Percentiles rank a stretch among this genome's conserved stretches.
Evolutionary conservation across 2,113 vertebrate genomes (phyloP).

Genomic region (Proteles cristata): DNA sequence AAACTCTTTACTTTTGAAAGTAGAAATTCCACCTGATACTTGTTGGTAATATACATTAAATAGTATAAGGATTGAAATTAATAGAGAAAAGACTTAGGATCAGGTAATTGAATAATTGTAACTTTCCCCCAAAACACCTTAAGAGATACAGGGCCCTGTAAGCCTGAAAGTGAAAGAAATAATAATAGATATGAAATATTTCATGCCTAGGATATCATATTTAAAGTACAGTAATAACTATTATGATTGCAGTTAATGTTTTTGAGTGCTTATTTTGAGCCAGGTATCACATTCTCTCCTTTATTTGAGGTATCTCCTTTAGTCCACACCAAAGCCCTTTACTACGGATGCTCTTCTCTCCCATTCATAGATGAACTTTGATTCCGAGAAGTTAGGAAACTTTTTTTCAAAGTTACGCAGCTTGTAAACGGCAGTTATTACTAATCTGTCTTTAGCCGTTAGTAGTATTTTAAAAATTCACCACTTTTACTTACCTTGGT

Average conservation of each 20-base stretch:
- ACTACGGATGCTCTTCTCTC: background rate
- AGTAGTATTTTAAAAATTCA: slow-evolving; percentile 13
- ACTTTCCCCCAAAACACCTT: background rate
- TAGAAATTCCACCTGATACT: background rate
- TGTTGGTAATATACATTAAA: background rate
- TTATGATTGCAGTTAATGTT: background rate
- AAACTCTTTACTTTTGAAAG: slow-evolving; percentile 17
- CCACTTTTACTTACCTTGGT: background rate
- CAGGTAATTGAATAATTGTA: background rate
- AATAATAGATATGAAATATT: background rate
- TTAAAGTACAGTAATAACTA: background rate
- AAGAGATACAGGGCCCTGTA: background rate
- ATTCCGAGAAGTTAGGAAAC: slow-evolving; percentile 2
- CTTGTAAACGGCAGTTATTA: background rate
- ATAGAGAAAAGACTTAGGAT: slow-evolving; percentile 12
- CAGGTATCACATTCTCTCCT: background rate
- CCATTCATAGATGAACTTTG: slow-evolving; percentile 11
- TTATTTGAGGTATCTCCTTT: background rate
- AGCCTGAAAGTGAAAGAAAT: slow-evolving; percentile 14
- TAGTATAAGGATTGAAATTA: slow-evolving; percentile 23
- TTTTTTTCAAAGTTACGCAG: background rate
- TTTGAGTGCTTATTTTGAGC: slow-evolving; percentile 8
- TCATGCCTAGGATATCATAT: background rate
- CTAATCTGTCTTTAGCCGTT: background rate
- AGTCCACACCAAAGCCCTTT: background rate